Base-by-base conservation (phyloP, 2,888 invertebrate genomes). In the Balanococcus diminutus region DNA sequence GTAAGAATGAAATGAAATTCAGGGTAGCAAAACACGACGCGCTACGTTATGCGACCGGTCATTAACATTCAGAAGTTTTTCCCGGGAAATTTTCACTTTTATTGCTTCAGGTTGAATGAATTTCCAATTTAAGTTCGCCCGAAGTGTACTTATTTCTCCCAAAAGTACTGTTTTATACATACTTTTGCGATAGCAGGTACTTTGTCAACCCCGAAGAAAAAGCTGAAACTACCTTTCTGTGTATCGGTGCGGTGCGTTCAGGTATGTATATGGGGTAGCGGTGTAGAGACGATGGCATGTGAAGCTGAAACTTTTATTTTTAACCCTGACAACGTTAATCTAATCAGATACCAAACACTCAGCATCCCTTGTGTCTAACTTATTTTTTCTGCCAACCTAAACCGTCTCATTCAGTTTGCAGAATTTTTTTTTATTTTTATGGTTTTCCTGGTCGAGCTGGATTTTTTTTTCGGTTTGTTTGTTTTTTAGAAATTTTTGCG, bases 41-140 rank as follows among this genome's bases (percentile, higher is more conserved):
- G 19, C 32, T 51, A 61, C 84, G 82, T 82, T 56, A 84, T n/a
- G n/a, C 84, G 84, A 84, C 67, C 84, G 84, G 84, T 84, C 84
- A 84, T 84, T 84, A 84, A 84, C 84, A 84, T 84, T 84, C 84
- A 84, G 67, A 84, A 84, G 32, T 84, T 84, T 84, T 84, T 67
- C 67, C 67, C 84, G 84, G 67, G 61, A 84, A 84, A 84, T 84
- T 84, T 84, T 84, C 84, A 84, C 84, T 84, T 84, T 84, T 84
- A 84, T 84, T 84, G 84, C 84, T 84, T 84, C 84, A 84, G 84
- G 67, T 84, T 84, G 84, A 84, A 84, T 84, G 84, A 84, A 84
- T 84, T 84, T 84, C 84, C 84, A 84, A 84, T 84, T 84, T 84
- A 84, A 84, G 84, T 84, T 84, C 84, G 84, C 84, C 84, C 84